A percentile compares a stretch with the other conserved stretches of the same genome.
Evolutionary conservation across 2,113 vertebrate species (phyloP).

Genomic region (Tonatia bakeri): DNA sequence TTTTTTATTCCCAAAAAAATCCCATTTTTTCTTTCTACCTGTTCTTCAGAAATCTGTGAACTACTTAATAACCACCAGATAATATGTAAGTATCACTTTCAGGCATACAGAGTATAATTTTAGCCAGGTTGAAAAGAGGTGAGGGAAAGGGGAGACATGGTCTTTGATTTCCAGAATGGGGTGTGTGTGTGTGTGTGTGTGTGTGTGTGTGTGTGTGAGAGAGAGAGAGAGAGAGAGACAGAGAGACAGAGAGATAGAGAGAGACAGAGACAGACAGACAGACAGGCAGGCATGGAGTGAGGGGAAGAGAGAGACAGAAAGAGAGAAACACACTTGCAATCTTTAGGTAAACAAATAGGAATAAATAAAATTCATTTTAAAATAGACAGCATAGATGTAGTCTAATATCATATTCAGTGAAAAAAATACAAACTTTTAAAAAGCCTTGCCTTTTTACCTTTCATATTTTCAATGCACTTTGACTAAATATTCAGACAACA

Average conservation of each 20-base stretch:
- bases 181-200: background rate
- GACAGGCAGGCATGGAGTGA: too few species aligned
- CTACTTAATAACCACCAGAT: background rate
- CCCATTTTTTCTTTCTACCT: background rate
- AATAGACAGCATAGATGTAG: background rate
- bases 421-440: background rate
- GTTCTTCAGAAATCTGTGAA: background rate
- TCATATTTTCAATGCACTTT: background rate
- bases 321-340: background rate
- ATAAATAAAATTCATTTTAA: background rate
- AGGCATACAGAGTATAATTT: slow-evolving; percentile 32
- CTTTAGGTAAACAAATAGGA: background rate
- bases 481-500: slow-evolving; percentile 5
- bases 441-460: background rate
- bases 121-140: background rate
- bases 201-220: background rate
- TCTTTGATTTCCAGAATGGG: background rate
- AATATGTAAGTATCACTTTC: background rate
- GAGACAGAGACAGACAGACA: fast-evolving
- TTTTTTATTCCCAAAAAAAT: background rate
- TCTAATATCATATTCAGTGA: background rate
- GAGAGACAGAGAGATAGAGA: too few species aligned
- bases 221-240: fast-evolving
- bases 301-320: too few species aligned
- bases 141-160: background rate